Evolutionary conservation across 2,888 invertebrate species (phyloP).

Genomic region (Agonum fuliginosum): DNA sequence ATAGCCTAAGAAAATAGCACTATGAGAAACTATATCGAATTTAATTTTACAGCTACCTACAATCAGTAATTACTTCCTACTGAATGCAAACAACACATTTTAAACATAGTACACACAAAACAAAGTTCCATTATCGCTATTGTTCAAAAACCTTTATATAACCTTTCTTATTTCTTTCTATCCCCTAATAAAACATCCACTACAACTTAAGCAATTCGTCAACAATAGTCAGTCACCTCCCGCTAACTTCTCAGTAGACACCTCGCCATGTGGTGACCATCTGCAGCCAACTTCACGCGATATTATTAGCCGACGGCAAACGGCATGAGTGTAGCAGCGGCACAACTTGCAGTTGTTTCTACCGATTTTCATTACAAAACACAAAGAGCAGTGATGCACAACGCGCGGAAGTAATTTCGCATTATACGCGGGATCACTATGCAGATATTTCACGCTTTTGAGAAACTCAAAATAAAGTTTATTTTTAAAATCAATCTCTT

Average conservation of each 20-base stretch:
- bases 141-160: not conserved
- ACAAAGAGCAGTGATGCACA: conserved; percentile 54
- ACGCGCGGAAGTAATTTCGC: conserved; percentile 57
- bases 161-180: not conserved
- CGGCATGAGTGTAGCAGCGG: conserved; percentile 24
- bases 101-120: no score
- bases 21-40: not conserved
- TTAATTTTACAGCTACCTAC: not conserved
- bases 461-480: no score
- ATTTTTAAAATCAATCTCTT: no score
- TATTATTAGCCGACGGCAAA: conserved; percentile 41
- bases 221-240: conserved; percentile 33
- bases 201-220: conserved; percentile 14
- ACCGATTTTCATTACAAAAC: conserved; percentile 45
- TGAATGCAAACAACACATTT: no score
- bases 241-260: conserved; percentile 11
- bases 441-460: conserved; percentile 54
- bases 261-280: conserved; percentile 39
- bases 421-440: conserved; percentile 50
- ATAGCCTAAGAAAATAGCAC: not conserved
- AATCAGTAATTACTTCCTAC: not conserved
- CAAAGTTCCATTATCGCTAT: no score
- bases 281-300: conserved; percentile 34
- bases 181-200: not conserved
- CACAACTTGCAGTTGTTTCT: conserved; percentile 41